Percentiles rank a stretch among this genome's conserved stretches.
These are phyloP conservation scores for Gila orcuttii DNA, from an alignment of 2,113 vertebrate species.

Conservation along the genomic window DNA sequence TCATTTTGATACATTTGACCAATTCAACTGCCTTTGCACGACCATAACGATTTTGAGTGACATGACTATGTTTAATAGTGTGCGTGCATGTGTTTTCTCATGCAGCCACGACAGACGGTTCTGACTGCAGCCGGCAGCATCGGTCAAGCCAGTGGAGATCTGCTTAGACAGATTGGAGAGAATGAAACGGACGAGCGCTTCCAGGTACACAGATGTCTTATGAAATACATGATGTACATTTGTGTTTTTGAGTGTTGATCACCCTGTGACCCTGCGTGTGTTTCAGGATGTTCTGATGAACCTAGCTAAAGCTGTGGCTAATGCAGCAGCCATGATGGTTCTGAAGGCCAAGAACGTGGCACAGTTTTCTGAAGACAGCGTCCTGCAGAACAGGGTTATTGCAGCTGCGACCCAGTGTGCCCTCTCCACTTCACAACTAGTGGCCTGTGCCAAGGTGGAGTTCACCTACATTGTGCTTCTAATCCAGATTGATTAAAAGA, in stretches of 20 bases:
- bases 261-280: neutral
- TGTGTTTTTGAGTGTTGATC: neutral
- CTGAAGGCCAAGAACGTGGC: constrained; percentile 98
- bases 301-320: constrained; percentile 97
- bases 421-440: constrained; percentile 96
- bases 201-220: constrained; percentile 77
- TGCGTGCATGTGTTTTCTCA: neutral
- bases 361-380: constrained; percentile 90
- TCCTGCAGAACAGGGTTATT: constrained; percentile 96
- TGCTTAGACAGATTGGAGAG: constrained; percentile 97
- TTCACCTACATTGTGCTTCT: neutral
- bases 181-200: constrained; percentile 96
- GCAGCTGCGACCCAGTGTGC: constrained; percentile 97
- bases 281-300: constrained; percentile 95
- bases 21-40: too few species aligned
- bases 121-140: constrained; percentile 97
- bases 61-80: neutral
- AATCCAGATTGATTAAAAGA: neutral
- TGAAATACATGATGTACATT: neutral
- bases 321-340: constrained; percentile 97
- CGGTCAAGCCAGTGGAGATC: constrained; percentile 96
- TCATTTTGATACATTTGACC: too few species aligned
- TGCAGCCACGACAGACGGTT: constrained; percentile 94
- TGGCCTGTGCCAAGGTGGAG: constrained; percentile 94
- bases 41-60: neutral